Conservation (phyloP, 2,888 invertebrate species). For the Isoperla grammatica region DNA sequence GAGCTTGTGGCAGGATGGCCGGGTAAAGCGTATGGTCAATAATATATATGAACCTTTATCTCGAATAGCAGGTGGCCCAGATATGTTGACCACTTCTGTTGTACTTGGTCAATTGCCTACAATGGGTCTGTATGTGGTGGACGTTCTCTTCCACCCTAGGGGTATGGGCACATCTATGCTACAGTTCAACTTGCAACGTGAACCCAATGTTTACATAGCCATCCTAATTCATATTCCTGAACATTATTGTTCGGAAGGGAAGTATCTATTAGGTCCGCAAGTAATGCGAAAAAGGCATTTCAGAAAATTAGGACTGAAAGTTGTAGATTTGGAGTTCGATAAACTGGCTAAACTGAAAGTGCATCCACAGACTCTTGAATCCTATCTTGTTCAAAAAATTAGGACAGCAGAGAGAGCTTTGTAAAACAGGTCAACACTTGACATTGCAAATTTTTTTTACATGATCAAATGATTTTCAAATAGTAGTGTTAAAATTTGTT, state of each 20-base stretch:
- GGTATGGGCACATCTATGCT: conserved; percentile 40
- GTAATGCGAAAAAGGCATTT: conserved; percentile 58
- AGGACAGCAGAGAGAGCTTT: conserved; percentile 40
- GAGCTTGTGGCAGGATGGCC: conserved; percentile 50
- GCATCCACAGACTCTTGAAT: conserved; percentile 46
- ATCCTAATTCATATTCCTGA: conserved; percentile 60
- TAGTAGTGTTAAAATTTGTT: too few species aligned
- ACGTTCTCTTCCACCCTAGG: conserved; percentile 53
- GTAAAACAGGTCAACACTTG: too few species aligned
- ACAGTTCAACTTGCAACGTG: conserved; percentile 46
- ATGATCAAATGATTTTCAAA: too few species aligned
- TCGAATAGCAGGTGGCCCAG: conserved; percentile 45
- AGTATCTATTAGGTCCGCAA: conserved; percentile 56
- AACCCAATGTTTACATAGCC: conserved; percentile 49
- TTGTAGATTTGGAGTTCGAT: conserved; percentile 54
- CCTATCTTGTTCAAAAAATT: conserved; percentile 50
- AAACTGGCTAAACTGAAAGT: conserved; percentile 47
- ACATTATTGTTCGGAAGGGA: conserved; percentile 55
- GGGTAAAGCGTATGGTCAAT: conserved; percentile 49
- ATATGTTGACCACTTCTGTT: conserved; percentile 49
- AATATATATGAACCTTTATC: conserved; percentile 46
- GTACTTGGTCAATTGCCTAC: conserved; percentile 52
- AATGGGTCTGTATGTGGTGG: conserved; percentile 54
- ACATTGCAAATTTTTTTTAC: too few species aligned
- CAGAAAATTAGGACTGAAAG: conserved; percentile 55